Base-by-base conservation (phyloP, 2,113 vertebrate genomes). In the Recurvirostra avosetta region DNA sequence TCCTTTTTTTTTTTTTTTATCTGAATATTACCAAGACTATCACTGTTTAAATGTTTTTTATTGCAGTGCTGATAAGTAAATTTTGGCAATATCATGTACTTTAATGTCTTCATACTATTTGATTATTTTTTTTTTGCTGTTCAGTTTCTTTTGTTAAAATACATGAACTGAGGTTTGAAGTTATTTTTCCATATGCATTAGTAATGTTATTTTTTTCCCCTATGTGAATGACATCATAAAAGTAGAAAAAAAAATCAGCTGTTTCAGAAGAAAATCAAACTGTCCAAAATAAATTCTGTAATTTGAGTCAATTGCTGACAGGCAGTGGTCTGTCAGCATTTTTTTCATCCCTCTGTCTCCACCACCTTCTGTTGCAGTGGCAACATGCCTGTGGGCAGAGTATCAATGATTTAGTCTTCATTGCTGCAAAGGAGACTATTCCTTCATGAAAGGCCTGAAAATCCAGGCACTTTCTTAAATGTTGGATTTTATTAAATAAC, bases 311-410 rank as follows among this genome's bases (percentile, higher is more conserved):
- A 62, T 36, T 62, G 45, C 81, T 92, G 88, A 66, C 66, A 85
- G 49, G 91, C 92, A 93, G 63, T 62, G 71, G 74, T 93, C 92
- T 91, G 63, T 93, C 71, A 83, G 88, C 47, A 40, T 92, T 79
- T 90, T 90, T 66, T 80, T 40, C 38, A 59, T 86, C 63, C 65
- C 61, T 86, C 50, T 83, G 38, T 93, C 59, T 92, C 79, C 23
- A 52, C 29, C 72, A 67, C 92, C 79, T 86, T 96, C 86, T 96
- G 78, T 88, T 92, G 79, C 72, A 86, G 11, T 88, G 85, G 90
- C 81, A 92, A 34, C 0, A 0, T 86, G 85, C 85, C 90, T 86
- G 58, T 53, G 72, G 74, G 78, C 81, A 93, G 78, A 47, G 74
- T 59, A 66, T 76, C 47, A 43, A 5, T 56, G 55, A 40, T 73